Conservation (phyloP, 2,113 vertebrate genomes). For the Apodemus speciosus region DNA sequence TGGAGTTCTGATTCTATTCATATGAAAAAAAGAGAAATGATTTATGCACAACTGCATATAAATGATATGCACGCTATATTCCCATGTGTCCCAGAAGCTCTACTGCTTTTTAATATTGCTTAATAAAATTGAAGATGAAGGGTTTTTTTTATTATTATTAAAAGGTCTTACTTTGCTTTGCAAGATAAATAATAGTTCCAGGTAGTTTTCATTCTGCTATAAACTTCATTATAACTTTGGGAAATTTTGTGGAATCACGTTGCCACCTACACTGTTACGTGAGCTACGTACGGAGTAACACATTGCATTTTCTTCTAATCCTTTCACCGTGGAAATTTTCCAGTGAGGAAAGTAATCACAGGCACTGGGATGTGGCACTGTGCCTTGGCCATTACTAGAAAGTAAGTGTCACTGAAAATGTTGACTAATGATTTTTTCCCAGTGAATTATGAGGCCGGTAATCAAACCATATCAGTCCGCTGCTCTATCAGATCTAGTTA, state of each 20-base stretch:
- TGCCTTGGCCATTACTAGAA: constrained; percentile 42
- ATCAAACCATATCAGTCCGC: constrained; percentile 36
- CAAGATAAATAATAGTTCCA: constrained; percentile 68
- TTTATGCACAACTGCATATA: constrained; percentile 72
- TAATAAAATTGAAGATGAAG: constrained; percentile 74
- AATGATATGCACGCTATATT: constrained; percentile 68
- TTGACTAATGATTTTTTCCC: constrained; percentile 75
- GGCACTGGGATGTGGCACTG: constrained; percentile 3
- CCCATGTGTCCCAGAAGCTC: constrained; percentile 60
- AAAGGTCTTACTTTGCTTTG: constrained; percentile 65
- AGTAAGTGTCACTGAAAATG: constrained; percentile 62
- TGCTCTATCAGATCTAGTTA: constrained; percentile 67
- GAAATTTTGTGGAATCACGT: constrained; percentile 40
- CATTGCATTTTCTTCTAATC: constrained; percentile 18
- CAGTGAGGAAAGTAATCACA: constrained; percentile 25
- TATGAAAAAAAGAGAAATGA: constrained; percentile 59
- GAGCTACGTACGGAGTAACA: constrained; percentile 15
- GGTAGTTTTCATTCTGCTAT: constrained; percentile 65
- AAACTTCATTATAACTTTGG: constrained; percentile 58
- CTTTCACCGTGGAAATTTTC: constrained; percentile 51
- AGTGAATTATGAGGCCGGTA: constrained; percentile 70
- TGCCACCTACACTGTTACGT: constrained; percentile 8
- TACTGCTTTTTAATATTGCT: constrained; percentile 73
- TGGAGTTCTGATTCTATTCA: constrained; percentile 69
- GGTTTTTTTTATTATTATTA: background rate